phyloP scores from a whole-genome alignment of 2,888 invertebrate species.

The Drosophila paranaensis region DNA sequence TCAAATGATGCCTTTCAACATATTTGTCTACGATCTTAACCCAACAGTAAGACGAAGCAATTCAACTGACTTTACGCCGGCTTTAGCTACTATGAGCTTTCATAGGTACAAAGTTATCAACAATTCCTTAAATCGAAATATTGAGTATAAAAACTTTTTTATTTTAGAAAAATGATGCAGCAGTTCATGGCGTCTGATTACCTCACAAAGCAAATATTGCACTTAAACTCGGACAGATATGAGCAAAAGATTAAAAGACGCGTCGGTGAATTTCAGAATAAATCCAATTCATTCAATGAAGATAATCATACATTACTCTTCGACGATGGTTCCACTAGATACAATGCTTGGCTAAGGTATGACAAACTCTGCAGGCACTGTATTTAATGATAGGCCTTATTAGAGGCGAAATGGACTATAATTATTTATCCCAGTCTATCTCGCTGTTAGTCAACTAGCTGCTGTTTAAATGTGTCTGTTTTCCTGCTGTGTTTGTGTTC shows the following conservation, averaged over 20 bases:
- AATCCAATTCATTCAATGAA: not conserved
- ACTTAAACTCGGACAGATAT: conserved; percentile 3
- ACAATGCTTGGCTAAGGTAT: conserved; percentile 35
- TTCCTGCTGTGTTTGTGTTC: not conserved
- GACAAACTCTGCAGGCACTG: not conserved
- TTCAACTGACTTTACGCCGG: conserved; percentile 24
- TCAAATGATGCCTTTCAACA: conserved; percentile 41
- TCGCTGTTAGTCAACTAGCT: no score
- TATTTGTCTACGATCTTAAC: conserved; percentile 27
- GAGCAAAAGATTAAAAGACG: conserved; percentile 33
- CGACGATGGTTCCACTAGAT: conserved; percentile 44
- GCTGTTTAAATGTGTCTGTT: not conserved
- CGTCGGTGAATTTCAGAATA: conserved; percentile 35
- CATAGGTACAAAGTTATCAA: conserved; percentile 39
- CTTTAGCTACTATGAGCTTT: conserved; percentile 38
- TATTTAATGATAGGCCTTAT: not conserved
- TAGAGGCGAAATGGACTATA: not conserved
- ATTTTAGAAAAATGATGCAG: conserved; percentile 54
- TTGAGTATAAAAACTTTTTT: not conserved
- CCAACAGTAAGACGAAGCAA: conserved; percentile 2
- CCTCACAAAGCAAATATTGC: conserved; percentile 41
- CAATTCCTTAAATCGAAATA: not conserved
- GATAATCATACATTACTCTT: conserved; percentile 21
- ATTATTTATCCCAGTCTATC: no score
- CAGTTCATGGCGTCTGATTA: conserved; percentile 55